Base-by-base conservation (phyloP, 2,113 vertebrate genomes). In the Recurvirostra avosetta region DNA sequence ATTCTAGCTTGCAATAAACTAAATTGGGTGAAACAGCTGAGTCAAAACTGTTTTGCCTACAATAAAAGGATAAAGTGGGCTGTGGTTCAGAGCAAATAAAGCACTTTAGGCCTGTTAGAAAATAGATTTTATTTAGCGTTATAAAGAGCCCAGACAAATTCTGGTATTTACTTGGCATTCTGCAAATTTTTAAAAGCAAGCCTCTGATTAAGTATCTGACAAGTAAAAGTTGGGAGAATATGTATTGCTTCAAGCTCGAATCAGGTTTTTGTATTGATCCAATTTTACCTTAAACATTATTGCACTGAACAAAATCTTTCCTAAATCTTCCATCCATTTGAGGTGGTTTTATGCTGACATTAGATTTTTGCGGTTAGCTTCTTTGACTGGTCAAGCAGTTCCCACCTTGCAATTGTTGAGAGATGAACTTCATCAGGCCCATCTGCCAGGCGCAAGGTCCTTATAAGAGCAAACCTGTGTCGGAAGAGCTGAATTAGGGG, bases 381-480 rank as follows among this genome's bases (percentile, higher is more conserved):
- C 79, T 95, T 97, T 1, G 98, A 95, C 94, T 99, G 99, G 29
- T 99, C 98, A 11, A 70, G 96, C 65, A 99, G 97, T 87, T 99
- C 99, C 92, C 99, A 96, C 49, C 62, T 94, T 34, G 99, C 99
- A 5, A 99, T 97, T 10, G 98, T 94, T 8, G 99, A 99, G 74
- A 99, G 99, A 80, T 99, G 99, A 67, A 99, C 99, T 97, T 99
- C 99, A 8, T 99, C 99, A 0, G 99, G 99, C 12, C 99, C 99
- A 0, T 99, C 99, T 5, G 99, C 99, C 21, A 99, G 86, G 36
- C 99, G 98, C 50, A 99, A 79, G 25, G 98, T 97, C 49, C 99
- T 98, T 0, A 90, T 93, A 2, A 98, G 70, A 0, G 98, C 95
- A n/a, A 99, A 99, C 99, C 99, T 99, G 95, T 2, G 38, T 3